Conservation (phyloP, 2,797 vertebrate species). For the Simalia tracyae region DNA sequence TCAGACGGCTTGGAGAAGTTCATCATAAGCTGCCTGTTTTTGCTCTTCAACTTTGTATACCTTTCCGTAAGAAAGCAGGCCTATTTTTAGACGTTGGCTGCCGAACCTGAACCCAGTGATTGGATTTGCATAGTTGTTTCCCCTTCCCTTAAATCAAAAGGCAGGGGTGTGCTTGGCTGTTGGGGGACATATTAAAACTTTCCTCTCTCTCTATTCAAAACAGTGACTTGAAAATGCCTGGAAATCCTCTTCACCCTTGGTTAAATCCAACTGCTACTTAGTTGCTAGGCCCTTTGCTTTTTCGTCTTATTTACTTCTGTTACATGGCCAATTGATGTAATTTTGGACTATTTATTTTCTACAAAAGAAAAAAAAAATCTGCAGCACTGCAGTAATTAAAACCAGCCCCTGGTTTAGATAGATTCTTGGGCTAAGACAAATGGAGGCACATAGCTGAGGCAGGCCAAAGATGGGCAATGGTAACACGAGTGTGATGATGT, state of each 20-base stretch:
- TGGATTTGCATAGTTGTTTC: conserved; percentile 72
- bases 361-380: not conserved
- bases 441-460: not conserved
- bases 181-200: conserved; percentile 33
- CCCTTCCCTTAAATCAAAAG: conserved; percentile 65
- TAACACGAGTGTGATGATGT: not conserved
- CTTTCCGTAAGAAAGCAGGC: conserved; percentile 68
- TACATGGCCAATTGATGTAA: not conserved
- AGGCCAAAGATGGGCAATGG: not conserved
- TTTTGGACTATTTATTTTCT: not conserved
- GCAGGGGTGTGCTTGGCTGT: conserved; percentile 49
- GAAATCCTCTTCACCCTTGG: conserved; percentile 57
- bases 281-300: not conserved
- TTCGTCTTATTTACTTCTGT: conserved; percentile 3
- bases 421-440: not conserved
- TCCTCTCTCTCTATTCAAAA: conserved; percentile 51
- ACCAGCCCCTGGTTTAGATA: not conserved
- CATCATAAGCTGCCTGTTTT: conserved; percentile 61
- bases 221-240: conserved; percentile 29
- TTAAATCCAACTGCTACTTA: conserved; percentile 3
- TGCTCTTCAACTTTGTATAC: conserved; percentile 61
- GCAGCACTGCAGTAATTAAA: not conserved
- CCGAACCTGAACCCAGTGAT: conserved; percentile 56
- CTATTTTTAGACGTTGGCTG: conserved; percentile 75
- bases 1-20: conserved; percentile 65